Evolutionary conservation across 2,888 invertebrate genomes (phyloP), one percentile per base, ranked within the genome.

Genomic region (Hipparchia semele): DNA sequence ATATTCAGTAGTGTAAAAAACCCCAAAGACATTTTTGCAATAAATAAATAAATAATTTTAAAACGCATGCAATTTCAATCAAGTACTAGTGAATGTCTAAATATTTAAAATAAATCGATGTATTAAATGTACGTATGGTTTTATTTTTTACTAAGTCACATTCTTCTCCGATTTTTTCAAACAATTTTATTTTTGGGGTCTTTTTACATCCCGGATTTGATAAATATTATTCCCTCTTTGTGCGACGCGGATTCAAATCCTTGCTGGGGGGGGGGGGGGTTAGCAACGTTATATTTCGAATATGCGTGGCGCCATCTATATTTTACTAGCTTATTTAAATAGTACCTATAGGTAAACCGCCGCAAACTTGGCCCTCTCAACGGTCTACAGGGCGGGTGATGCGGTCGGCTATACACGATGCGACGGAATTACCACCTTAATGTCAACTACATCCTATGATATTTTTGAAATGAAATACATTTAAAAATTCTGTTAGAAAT

Each of bases 51-150:
- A 4, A 0, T 49, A 2, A 23, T 64, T 49, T 13, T 13, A 23
- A 49, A 62, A 64, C 13, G 64, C 64, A 64, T 64, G 64, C 49
- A 13, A 8, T 13, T 8, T 4, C 4, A 64, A 49, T 49, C 10
- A 51, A 51, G 23, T 51, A 64, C 2, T 23, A 23, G 23, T 61
- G 3, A 49, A 62, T 64, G 64, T 64, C 46, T 64, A 10, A 13
- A 62, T 49, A 64, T 64, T 13, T 64, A 23, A 51, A 49, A 13
- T 64, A 58, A 58, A 58, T 58, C 23, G 64, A 64, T 64, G 64
- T 64, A 49, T 13, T 49, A 3, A 49, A 49, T 49, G 49, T 49
- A 64, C 13, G 46, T 61, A 64, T 64, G 64, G 64, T 64, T 64
- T 64, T 10, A 64, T 64, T 64, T 23, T 49, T n/a, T 6, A 49